Percentiles rank a stretch among this genome's conserved stretches.
Conservation (phyloP, 1,140 invertebrate genomes). For the Agraylea sexmaculata region DNA sequence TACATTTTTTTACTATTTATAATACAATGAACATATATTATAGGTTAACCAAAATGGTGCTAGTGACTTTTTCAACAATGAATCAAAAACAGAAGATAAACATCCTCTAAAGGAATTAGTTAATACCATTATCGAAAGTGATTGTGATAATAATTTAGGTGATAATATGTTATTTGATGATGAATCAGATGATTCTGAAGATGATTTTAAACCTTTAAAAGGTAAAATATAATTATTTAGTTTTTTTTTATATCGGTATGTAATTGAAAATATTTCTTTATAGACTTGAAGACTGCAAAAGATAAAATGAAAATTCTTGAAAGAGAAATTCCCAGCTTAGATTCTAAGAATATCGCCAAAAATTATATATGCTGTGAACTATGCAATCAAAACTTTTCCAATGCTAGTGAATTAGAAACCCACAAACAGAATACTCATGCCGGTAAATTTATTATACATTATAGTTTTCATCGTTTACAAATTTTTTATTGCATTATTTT, state of each 20-base stretch:
- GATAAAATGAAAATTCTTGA: background rate
- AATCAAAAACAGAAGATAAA: too few relatives aligned
- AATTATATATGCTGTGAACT: constrained; percentile 11
- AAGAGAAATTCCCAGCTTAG: background rate
- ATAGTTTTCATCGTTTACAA: constrained; percentile 10
- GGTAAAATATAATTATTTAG: constrained; percentile 8
- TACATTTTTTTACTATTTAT: too few relatives aligned
- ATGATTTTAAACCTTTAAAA: constrained; percentile 18
- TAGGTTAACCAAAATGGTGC: too few relatives aligned
- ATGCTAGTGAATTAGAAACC: constrained; percentile 7
- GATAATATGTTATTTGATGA: constrained; percentile 6
- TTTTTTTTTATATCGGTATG: constrained; percentile 7
- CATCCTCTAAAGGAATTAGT: too few relatives aligned
- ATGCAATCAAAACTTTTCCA: constrained; percentile 13
- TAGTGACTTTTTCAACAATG: too few relatives aligned
- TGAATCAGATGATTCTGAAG: constrained; percentile 18
- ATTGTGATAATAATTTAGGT: background rate
- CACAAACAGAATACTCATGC: constrained; percentile 12
- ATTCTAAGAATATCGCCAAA: background rate
- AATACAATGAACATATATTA: too few relatives aligned
- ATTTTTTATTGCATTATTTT: constrained; percentile 3
- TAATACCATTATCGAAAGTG: background rate
- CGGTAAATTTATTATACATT: constrained; percentile 5
- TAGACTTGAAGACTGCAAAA: background rate
- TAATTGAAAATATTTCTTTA: constrained; percentile 6